Base-by-base conservation (phyloP, 2,888 invertebrate species). In the Zootermopsis nevadensis region DNA sequence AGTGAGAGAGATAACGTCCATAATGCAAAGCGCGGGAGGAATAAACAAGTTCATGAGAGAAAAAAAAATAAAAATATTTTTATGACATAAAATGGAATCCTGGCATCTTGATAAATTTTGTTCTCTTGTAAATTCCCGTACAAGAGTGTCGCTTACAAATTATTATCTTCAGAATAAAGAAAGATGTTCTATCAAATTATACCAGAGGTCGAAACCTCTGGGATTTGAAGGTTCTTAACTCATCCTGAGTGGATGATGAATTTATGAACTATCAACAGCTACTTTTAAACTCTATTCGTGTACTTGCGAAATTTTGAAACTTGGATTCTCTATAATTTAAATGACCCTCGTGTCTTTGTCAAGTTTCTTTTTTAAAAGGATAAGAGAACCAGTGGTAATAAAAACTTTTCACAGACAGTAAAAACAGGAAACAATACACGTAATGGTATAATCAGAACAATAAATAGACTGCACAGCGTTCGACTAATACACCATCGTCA, bases 21-120 rank as follows among this genome's bases (percentile, higher is more conserved):
- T 66, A 66, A 66, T 66, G 66, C 66, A 66, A 66, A n/a, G 66
- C 66, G 66, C n/a, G 66, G 66, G 66, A 66, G 66, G 66, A 66
- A 66, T 66, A 66, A 66, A 48, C 48, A 48, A 15, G 48, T 48
- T 48, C 19, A n/a, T 3, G 48, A 42, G 42, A 42, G 15, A 48
- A 19, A 48, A 19, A 48, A 1, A 48, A 3, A 30, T 0, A 66
- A 19, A 60, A 19, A 66, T 66, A 66, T 66, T 66, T 27, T 66
- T 66, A 66, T 66, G 15, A 66, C 66, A 2, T 66, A 48, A 48
- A 48, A 48, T 3, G 48, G 48, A 12, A 48, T 19, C 48, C 15
- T 66, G n/a, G 66, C 66, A 66, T 66, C 66, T 27, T 66, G 48
- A 48, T 48, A 48, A 48, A 66, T 4, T 66, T 66, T 27, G n/a